Evolutionary conservation across 1,140 invertebrate genomes (phyloP), one percentile per base, ranked within the genome.

Genomic region (Cotesia typhae): DNA sequence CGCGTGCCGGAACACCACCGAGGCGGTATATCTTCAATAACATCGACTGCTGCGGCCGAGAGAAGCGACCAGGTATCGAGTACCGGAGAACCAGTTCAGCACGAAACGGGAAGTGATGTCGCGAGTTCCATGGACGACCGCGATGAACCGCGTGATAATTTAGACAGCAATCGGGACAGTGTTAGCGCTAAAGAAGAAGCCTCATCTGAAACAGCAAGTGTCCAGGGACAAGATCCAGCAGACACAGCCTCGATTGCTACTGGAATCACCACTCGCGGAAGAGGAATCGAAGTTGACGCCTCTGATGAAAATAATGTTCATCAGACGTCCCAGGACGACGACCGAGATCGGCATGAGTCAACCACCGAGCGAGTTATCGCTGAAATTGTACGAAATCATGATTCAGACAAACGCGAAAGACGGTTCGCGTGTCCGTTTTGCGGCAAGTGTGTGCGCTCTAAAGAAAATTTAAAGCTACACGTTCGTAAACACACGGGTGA

Each of bases 401-500:
- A 83, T 28, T 77, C 79, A 9, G 84, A 87, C 57, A 74, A 83
- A 51, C 82, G 85, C 60, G 88, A 89, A 51, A 82, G 87, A 1
- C 87, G 92, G 66, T 95, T 95, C 80, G 93, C 94, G 4, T 96
- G 94, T 81, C 94, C 94, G 1, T 95, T 95, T 78, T 96, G 95
- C 81, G 94, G 94, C 60, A 96, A 96, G 82, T 95, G 93, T 79
- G 95, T 96, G 4, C 88, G 94, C 28, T 94, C 94, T 5, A 95
- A 95, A 82, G 94, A 95, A 85, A 96, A 96, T 81, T 87, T 96
- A 14, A 95, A 96, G 83, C 85, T 95, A 61, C 95, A 96, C 83
- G 94, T 96, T 3, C 88, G 95, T 35, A 96, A 95, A 78, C 95
- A 96, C 81, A 96, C 94, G 0, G 94, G 94, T 0, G 94, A 95